Conservation (phyloP, 2,113 vertebrate genomes). For the Chaetops frenatus region DNA sequence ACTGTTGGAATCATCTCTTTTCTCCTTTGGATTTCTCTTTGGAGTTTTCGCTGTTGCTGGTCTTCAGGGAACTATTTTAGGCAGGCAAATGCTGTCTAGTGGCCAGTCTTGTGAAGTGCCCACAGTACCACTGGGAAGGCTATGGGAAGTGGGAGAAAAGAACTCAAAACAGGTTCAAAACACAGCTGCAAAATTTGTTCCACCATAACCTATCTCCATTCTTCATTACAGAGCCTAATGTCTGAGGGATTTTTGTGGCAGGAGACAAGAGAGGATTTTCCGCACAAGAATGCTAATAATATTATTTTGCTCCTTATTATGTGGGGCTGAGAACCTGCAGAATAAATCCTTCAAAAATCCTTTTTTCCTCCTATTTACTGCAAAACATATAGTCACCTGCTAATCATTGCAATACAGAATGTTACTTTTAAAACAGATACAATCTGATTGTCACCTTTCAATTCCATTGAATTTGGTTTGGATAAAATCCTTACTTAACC, state of each 20-base stretch:
- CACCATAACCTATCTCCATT: not conserved
- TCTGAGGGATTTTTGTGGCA: not conserved
- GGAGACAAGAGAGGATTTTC: not conserved
- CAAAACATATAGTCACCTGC: not conserved
- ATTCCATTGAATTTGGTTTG: not conserved
- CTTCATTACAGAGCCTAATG: not conserved
- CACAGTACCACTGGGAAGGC: not conserved
- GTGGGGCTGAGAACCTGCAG: not conserved
- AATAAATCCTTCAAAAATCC: not conserved
- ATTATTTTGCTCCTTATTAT: not conserved
- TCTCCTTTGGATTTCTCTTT: not conserved
- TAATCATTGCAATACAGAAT: not conserved
- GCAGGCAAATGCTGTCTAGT: not conserved
- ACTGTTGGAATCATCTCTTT: not conserved
- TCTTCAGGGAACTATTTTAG: not conserved
- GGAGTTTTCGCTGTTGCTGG: not conserved
- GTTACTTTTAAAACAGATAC: not conserved
- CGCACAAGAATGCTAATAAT: not conserved
- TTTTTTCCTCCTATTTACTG: not conserved
- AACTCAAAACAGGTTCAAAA: not conserved
- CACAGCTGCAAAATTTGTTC: not conserved
- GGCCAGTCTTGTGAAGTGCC: not conserved
- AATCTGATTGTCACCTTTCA: not conserved
- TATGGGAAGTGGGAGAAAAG: not conserved
- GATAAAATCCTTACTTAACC: not conserved